Percentiles rank a stretch among this genome's conserved stretches.
Conservation (phyloP, 2,113 vertebrate genomes). For the Sylvia atricapilla region DNA sequence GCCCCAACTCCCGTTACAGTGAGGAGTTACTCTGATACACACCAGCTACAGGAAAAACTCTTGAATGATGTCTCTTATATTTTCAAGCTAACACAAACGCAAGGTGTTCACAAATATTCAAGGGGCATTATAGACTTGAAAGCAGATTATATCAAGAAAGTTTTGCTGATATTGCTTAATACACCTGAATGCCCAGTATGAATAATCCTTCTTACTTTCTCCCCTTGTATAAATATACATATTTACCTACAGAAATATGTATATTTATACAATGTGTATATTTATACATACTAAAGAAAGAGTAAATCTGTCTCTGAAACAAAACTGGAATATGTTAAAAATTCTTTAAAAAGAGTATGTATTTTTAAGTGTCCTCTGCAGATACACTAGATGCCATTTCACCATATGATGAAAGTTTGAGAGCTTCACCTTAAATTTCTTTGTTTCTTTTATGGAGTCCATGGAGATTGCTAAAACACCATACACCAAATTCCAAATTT, state of each 20-base stretch:
- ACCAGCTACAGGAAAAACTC: accelerated
- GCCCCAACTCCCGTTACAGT: accelerated
- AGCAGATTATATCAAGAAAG: neutral
- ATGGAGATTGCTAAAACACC: neutral
- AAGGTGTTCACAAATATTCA: neutral
- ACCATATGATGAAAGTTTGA: neutral
- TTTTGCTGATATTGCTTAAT: neutral
- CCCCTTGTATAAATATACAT: neutral
- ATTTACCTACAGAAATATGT: neutral
- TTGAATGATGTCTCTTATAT: neutral
- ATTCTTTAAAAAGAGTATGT: neutral
- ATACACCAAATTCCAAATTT: neutral
- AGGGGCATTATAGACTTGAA: neutral
- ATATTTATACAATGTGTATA: too few relatives aligned
- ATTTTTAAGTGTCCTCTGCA: neutral
- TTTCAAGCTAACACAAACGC: neutral
- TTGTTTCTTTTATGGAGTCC: neutral
- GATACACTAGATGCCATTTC: neutral
- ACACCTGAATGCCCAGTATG: accelerated
- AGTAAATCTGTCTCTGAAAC: neutral
- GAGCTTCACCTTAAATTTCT: neutral
- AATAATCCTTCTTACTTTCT: neutral
- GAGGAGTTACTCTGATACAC: neutral
- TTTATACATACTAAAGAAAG: neutral
- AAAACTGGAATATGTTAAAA: neutral